Evolutionary conservation across 2,888 invertebrate species (phyloP).

Genomic region (Neelides folsomi): DNA sequence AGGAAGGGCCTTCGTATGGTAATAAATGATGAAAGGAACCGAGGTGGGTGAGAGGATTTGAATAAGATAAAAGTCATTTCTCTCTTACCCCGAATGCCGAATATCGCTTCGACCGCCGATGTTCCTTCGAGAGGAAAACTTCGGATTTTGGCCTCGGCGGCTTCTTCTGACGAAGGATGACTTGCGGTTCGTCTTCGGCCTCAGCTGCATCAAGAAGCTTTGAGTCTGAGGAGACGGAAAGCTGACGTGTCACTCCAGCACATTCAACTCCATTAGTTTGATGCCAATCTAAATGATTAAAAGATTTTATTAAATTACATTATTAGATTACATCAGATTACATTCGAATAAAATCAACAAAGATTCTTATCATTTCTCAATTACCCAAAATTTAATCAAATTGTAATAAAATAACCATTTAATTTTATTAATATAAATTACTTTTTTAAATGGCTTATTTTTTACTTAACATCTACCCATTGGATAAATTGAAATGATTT

Average conservation of each 20-base stretch:
- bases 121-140: conserved; percentile 69
- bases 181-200: conserved; percentile 59
- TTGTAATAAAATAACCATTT: too few relatives aligned
- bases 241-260: conserved; percentile 59
- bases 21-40: background rate
- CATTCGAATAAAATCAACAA: too few relatives aligned
- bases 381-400: too few relatives aligned
- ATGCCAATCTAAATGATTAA: conserved; percentile 29
- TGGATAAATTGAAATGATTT: too few relatives aligned
- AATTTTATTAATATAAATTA: too few relatives aligned
- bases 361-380: too few relatives aligned
- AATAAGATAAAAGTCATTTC: background rate
- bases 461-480: too few relatives aligned
- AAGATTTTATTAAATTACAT: too few relatives aligned
- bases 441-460: too few relatives aligned
- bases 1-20: background rate
- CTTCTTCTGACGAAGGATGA: conserved; percentile 76
- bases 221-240: conserved; percentile 83
- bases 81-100: conserved; percentile 87
- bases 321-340: too few relatives aligned
- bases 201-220: conserved; percentile 73
- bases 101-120: conserved; percentile 76
- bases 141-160: conserved; percentile 92
- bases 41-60: background rate
- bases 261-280: conserved; percentile 30